These are phyloP conservation scores for Enteromius unitaeniatus DNA, from an alignment of 2,797 vertebrate species.

Conservation along the genomic window DNA sequence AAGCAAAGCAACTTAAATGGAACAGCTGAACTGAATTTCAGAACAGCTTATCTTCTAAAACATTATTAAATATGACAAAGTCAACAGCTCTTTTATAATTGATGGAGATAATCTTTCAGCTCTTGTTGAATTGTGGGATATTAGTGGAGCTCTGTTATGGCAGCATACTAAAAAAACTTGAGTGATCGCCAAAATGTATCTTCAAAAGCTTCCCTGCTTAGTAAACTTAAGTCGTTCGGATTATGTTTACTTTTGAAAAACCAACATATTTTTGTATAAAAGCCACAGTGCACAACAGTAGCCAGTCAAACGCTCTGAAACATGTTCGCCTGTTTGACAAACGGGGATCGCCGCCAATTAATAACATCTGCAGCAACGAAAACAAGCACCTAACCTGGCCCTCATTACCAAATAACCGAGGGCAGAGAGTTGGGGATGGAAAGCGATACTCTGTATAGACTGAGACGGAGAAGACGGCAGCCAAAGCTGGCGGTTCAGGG, in stretches of 20 bases:
- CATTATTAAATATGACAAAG: not conserved
- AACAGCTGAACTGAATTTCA: not conserved
- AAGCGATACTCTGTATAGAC: conserved; percentile 73
- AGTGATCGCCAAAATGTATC: conserved; percentile 29
- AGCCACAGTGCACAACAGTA: conserved; percentile 71
- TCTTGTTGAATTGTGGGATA: not conserved
- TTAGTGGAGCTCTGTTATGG: not conserved
- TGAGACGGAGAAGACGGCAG: conserved; percentile 68
- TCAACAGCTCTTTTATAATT: not conserved
- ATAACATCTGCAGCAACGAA: conserved; percentile 80
- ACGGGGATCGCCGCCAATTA: conserved; percentile 74
- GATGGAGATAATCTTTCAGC: not conserved
- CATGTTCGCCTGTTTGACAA: conserved; percentile 70
- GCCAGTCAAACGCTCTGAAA: conserved; percentile 67
- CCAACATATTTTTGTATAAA: conserved; percentile 72
- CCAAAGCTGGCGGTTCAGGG: conserved; percentile 68
- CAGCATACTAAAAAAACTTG: not conserved
- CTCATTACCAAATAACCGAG: conserved; percentile 81
- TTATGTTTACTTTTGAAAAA: conserved; percentile 72
- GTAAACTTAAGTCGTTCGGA: conserved; percentile 65
- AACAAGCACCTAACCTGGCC: conserved; percentile 79
- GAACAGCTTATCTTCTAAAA: conserved; percentile 2
- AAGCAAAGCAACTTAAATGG: not conserved
- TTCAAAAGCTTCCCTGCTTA: conserved; percentile 48
- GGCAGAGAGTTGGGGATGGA: conserved; percentile 70